Percentiles rank a stretch among this genome's conserved stretches.
phyloP scores from a whole-genome alignment of 2,888 invertebrate genomes.

The Drosophila austrosaltans region DNA sequence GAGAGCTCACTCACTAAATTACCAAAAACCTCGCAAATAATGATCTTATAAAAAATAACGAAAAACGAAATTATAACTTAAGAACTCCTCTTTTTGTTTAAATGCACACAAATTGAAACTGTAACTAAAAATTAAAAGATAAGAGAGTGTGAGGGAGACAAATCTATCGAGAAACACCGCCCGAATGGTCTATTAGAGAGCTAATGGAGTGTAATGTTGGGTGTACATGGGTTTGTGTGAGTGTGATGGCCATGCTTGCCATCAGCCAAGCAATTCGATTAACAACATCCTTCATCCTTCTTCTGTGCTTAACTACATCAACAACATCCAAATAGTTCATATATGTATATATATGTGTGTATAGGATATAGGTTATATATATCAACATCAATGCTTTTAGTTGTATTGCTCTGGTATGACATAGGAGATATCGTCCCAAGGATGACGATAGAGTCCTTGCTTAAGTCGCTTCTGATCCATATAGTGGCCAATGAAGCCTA shows the following conservation, averaged over 20 bases:
- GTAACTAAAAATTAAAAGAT: slow-evolving; percentile 19
- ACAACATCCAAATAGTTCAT: slow-evolving; percentile 66
- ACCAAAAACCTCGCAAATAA: slow-evolving; percentile 59
- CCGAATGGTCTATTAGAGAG: slow-evolving; percentile 12
- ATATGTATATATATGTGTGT: slow-evolving; percentile 5
- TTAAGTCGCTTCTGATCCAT: slow-evolving; percentile 99
- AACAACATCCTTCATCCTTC: slow-evolving; percentile 16
- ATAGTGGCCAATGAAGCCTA: slow-evolving; percentile 99
- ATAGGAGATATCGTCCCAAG: slow-evolving; percentile 97
- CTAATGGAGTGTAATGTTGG: slow-evolving; percentile 41
- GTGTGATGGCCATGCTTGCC: slow-evolving; percentile 60
- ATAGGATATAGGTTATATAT: slow-evolving; percentile 29
- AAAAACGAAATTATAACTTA: slow-evolving; percentile 51
- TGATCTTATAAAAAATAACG: slow-evolving; percentile 39
- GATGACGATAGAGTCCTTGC: slow-evolving; percentile 99
- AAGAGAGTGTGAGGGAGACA: slow-evolving; percentile 15
- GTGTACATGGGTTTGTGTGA: slow-evolving; percentile 37
- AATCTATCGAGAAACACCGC: slow-evolving; percentile 14
- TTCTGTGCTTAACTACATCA: slow-evolving; percentile 36
- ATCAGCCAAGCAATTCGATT: slow-evolving; percentile 59
- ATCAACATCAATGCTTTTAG: slow-evolving; percentile 57
- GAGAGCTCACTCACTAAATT: slow-evolving; percentile 56
- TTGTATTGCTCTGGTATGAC: slow-evolving; percentile 84
- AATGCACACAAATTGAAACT: slow-evolving; percentile 49
- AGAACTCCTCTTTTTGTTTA: slow-evolving; percentile 46